These are phyloP conservation scores for Euura saliciscinereae DNA, from an alignment of 1,140 invertebrate genomes.

Conservation along the genomic window DNA sequence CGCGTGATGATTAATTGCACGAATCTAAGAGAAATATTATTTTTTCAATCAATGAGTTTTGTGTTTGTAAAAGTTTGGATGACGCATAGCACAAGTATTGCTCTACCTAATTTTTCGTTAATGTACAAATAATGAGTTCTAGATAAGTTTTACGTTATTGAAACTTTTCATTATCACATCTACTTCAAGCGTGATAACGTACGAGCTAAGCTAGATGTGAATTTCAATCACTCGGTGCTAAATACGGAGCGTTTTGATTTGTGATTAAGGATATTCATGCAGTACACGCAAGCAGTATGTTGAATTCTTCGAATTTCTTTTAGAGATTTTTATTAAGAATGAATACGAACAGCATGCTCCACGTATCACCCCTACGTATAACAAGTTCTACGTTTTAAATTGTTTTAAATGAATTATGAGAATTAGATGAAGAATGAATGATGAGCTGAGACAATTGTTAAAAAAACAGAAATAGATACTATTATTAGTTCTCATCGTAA, in stretches of 20 bases:
- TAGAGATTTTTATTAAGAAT: background rate
- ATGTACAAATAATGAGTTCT: background rate
- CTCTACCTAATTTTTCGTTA: too few relatives aligned
- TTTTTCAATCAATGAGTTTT: too few relatives aligned
- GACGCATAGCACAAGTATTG: too few relatives aligned
- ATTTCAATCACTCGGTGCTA: background rate
- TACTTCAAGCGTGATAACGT: background rate
- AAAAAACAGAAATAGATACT: too few relatives aligned
- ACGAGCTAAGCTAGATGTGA: background rate
- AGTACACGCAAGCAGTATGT: too few relatives aligned
- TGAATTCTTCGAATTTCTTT: background rate
- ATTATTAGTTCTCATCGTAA: too few relatives aligned
- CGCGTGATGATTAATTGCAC: background rate
- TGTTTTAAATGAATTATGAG: background rate
- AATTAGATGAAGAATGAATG: slow-evolving; percentile 1
- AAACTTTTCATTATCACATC: background rate
- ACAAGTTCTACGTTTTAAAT: slow-evolving; percentile 6
- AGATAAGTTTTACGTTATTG: background rate
- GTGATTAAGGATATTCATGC: background rate
- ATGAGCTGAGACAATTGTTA: background rate
- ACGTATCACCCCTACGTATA: slow-evolving; percentile 18
- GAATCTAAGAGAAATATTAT: background rate
- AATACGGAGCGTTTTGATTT: background rate
- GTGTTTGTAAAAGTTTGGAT: too few relatives aligned
- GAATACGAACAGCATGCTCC: background rate